phyloP scores from a whole-genome alignment of 2,888 invertebrate species.

The Chymomyza caudatula region DNA sequence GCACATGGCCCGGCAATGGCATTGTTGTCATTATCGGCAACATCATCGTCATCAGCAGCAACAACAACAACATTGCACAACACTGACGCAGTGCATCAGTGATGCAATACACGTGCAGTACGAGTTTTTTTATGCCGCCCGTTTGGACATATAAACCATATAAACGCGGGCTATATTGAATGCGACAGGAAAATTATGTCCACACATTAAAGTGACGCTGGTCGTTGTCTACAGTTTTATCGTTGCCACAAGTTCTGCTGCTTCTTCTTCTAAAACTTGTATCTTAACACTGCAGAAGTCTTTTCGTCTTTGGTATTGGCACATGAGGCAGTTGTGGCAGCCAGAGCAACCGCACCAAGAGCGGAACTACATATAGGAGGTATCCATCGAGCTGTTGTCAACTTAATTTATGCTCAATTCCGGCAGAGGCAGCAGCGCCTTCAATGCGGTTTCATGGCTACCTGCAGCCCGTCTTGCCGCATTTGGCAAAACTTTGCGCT shows the following conservation, averaged over 20 bases:
- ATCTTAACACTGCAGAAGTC: not conserved
- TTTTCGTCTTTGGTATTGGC: not conserved
- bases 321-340: not conserved
- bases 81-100: slow-evolving; percentile 39
- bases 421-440: slow-evolving; percentile 24
- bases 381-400: slow-evolving; percentile 54
- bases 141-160: slow-evolving; percentile 10
- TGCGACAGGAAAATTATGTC: slow-evolving; percentile 73
- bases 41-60: slow-evolving; percentile 41
- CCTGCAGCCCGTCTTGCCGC: slow-evolving; percentile 21
- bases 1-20: slow-evolving; percentile 50
- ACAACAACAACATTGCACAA: not conserved
- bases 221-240: slow-evolving; percentile 24
- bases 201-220: slow-evolving; percentile 67
- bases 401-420: slow-evolving; percentile 71
- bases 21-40: slow-evolving; percentile 60
- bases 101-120: slow-evolving; percentile 64
- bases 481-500: slow-evolving; percentile 60
- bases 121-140: slow-evolving; percentile 46
- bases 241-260: not conserved
- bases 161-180: slow-evolving; percentile 48
- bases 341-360: slow-evolving; percentile 14
- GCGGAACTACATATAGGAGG: slow-evolving; percentile 40
- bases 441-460: not conserved
- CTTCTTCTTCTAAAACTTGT: not conserved